Base-by-base conservation (phyloP, 2,797 vertebrate genomes). In the Notamacropus eugenii region DNA sequence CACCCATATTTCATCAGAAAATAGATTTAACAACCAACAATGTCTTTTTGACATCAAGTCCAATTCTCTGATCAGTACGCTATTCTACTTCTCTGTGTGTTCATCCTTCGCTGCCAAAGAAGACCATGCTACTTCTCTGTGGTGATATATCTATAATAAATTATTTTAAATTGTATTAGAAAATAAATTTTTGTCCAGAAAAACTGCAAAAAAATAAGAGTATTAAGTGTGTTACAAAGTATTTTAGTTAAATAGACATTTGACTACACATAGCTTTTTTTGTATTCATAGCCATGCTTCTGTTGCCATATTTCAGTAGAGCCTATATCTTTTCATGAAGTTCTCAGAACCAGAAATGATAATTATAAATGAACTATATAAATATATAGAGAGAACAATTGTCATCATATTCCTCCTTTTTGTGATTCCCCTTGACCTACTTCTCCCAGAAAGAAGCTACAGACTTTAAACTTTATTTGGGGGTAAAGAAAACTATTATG, bases 401-500 rank as follows among this genome's bases (percentile, higher is more conserved):
- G 22, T 82, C 22, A 46, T 46, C 27, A 27, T 40, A 82, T 82
- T 46, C 27, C 74, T 82, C 40, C 22, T 82, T 74, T 82, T 46
- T 4, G 8, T 46, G 40, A 46, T 82, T 82, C 46, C 40, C 8
- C 74, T 46, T 82, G 74, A 82, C 74, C 22, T 82, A 82, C 40
- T 82, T 82, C 22, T 82, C 74, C 9, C 9, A 46, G 40, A 82
- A 46, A 46, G 40, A 82, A 46, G 74, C 46, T 46, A 46, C 9
- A 82, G 40, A 82, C 19, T 46, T 82, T 82, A 11, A 82, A 82
- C 62, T n/a, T 19, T 40, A n/a, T 67, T n/a, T 62, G 0, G 90
- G 93, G 93, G 10, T 93, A 55, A 46, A 55, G 93, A 95, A 96
- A 93, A 24, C 28, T 94, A 93, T 62, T 57, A 93, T 4, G 82